Conservation (phyloP, 2,888 invertebrate species). For the Brachyopa scutellaris region DNA sequence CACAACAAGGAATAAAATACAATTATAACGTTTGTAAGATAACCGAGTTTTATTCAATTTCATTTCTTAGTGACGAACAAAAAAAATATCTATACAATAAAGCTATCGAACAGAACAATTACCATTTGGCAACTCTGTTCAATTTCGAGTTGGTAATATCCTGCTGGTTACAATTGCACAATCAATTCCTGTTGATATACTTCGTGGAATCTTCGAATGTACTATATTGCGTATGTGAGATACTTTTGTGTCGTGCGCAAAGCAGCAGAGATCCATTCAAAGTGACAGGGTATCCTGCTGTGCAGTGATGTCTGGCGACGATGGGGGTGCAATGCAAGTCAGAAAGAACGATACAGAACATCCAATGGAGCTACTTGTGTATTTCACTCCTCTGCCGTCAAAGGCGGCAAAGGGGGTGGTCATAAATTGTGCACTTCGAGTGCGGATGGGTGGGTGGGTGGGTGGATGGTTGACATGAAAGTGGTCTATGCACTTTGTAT, state of each 20-base stretch:
- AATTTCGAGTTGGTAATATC: slow-evolving; percentile 1
- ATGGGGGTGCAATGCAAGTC: slow-evolving; percentile 18
- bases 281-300: slow-evolving; percentile 28
- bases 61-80: no score
- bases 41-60: no score
- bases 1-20: no score
- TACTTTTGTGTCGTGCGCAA: slow-evolving; percentile 48
- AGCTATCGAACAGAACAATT: no score
- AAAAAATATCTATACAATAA: no score
- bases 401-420: neutral
- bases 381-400: slow-evolving; percentile 24
- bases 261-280: slow-evolving; percentile 46
- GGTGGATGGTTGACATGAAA: slow-evolving; percentile 12
- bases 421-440: slow-evolving; percentile 18
- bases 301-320: slow-evolving; percentile 33
- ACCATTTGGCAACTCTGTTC: slow-evolving; percentile 27
- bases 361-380: slow-evolving; percentile 53
- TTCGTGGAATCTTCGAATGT: slow-evolving; percentile 33
- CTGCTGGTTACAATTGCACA: slow-evolving; percentile 40
- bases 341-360: slow-evolving; percentile 23
- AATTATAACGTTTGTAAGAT: no score
- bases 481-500: slow-evolving; percentile 58
- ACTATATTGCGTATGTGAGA: slow-evolving; percentile 29
- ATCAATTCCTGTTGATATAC: slow-evolving; percentile 55
- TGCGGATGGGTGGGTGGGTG: slow-evolving; percentile 33